phyloP scores from a whole-genome alignment of 2,113 vertebrate species.

The human region GRCh38 chr4:46496501-46497000 shows the following conservation, averaged over 20 bases:
- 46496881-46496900: not conserved
- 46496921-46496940: not conserved
- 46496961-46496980: not conserved
- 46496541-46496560: not conserved
- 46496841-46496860: not conserved
- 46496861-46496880: not conserved
- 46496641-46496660: not conserved
- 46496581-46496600: not conserved
- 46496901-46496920: not conserved
- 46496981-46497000: not conserved
- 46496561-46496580: not conserved
- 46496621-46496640: not conserved
- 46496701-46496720: not conserved
- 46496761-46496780: not conserved
- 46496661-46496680: not conserved
- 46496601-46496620: not conserved
- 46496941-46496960: not conserved
- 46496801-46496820: not conserved
- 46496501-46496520: not conserved
- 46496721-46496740: rapidly evolving
- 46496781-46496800: not conserved
- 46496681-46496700: not conserved
- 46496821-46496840: not conserved
- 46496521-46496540: not conserved
- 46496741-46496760: not conserved